A percentile compares a stretch with the other conserved stretches of the same genome.
These are phyloP conservation scores for Lathronympha strigana DNA, from an alignment of 2,888 invertebrate genomes.

Conservation along the genomic window DNA sequence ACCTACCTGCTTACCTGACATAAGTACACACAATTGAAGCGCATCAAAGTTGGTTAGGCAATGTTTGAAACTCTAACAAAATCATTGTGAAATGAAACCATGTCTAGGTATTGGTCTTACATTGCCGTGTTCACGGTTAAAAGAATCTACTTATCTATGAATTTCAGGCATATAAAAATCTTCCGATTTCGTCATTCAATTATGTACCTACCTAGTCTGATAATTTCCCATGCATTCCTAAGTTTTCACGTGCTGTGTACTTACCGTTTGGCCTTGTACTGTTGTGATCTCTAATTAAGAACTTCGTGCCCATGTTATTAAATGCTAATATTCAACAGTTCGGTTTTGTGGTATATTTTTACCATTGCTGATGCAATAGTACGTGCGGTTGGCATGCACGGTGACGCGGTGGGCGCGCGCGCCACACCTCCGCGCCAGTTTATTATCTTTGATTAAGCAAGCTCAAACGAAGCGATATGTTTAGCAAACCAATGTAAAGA, in stretches of 20 bases:
- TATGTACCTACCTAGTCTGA: neutral
- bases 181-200: neutral
- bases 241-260: neutral
- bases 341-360: constrained; percentile 18
- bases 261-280: neutral
- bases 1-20: neutral
- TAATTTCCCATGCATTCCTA: neutral
- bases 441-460: neutral
- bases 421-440: constrained; percentile 63
- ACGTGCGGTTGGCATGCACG: constrained; percentile 49
- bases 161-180: neutral
- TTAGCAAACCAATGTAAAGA: neutral
- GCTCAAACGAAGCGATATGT: neutral
- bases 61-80: neutral
- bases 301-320: neutral
- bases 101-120: too few relatives aligned
- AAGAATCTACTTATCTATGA: too few relatives aligned
- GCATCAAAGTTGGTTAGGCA: neutral
- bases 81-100: neutral
- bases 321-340: constrained; percentile 7
- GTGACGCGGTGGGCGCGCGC: constrained; percentile 49
- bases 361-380: constrained; percentile 60
- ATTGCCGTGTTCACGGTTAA: too few relatives aligned
- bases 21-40: too few relatives aligned
- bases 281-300: neutral